Evolutionary conservation across 2,113 vertebrate genomes (phyloP).

Genomic region (Propithecus coquereli): DNA sequence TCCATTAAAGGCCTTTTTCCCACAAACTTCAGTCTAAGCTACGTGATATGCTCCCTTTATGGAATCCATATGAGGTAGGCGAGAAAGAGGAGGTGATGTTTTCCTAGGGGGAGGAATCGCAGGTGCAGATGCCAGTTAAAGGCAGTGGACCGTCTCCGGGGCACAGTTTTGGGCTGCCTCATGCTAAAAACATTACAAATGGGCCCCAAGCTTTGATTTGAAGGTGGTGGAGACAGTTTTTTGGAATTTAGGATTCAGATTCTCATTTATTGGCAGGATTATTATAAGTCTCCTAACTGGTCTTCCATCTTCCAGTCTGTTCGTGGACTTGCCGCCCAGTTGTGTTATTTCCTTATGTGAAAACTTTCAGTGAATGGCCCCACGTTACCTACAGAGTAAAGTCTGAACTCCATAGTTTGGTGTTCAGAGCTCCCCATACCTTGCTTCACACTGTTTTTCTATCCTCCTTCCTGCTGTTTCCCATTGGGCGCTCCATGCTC

Average conservation of each 20-base stretch:
- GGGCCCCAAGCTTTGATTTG: background rate
- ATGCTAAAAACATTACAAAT: background rate
- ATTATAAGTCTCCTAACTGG: background rate
- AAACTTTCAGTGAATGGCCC: background rate
- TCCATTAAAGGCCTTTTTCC: background rate
- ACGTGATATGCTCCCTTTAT: background rate
- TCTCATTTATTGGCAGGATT: background rate
- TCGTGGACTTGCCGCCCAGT: background rate
- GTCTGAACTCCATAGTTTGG: background rate
- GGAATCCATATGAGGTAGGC: background rate
- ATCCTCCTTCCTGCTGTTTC: background rate
- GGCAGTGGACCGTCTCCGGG: background rate
- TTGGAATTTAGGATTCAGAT: slow-evolving; percentile 10
- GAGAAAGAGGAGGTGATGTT: background rate
- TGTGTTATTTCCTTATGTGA: background rate
- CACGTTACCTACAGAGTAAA: background rate
- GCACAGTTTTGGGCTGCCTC: background rate
- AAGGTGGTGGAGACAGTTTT: background rate
- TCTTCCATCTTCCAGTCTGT: background rate
- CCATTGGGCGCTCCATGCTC: background rate
- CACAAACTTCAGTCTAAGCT: background rate
- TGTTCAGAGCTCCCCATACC: background rate
- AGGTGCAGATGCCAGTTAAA: background rate
- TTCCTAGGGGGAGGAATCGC: background rate
- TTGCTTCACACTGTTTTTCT: background rate